phyloP scores from a whole-genome alignment of 2,113 vertebrate genomes.

The Collichthys lucidus region DNA sequence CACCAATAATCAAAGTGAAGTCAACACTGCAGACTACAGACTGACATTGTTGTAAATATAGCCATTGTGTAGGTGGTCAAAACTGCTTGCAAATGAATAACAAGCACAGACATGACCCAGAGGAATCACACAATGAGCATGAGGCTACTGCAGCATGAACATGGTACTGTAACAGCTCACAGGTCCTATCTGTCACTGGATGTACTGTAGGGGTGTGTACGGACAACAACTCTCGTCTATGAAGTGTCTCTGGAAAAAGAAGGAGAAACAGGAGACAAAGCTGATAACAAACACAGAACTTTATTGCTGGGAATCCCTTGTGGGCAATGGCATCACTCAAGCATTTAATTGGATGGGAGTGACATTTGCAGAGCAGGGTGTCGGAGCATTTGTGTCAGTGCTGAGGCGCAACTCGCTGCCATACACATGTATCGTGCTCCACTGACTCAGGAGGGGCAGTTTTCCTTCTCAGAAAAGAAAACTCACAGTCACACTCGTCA shows the following conservation, averaged over 20 bases:
- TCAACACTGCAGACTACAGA: conserved; percentile 68
- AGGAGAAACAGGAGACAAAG: conserved; percentile 45
- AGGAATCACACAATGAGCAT: conserved; percentile 46
- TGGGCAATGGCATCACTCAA: conserved; percentile 69
- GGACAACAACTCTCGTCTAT: conserved; percentile 14
- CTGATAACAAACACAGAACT: conserved; percentile 70
- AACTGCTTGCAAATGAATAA: conserved; percentile 72
- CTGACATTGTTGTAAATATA: conserved; percentile 77
- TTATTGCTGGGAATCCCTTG: conserved; percentile 60
- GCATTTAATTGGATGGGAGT: conserved; percentile 78
- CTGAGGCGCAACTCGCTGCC: conserved; percentile 60
- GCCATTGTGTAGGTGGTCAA: conserved; percentile 75
- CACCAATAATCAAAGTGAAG: conserved; percentile 70
- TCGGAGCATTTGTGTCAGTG: conserved; percentile 68
- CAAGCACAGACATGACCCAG: conserved; percentile 71
- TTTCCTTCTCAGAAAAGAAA: conserved; percentile 41
- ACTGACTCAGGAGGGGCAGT: conserved; percentile 58
- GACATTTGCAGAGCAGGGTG: conserved; percentile 81
- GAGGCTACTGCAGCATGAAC: conserved; percentile 33
- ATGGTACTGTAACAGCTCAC: conserved; percentile 37
- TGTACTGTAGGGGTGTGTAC: conserved; percentile 18
- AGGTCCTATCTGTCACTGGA: conserved; percentile 38
- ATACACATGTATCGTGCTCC: conserved; percentile 67
- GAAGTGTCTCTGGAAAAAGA: conserved; percentile 35
- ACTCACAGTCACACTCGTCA: conserved; percentile 38